Base-by-base conservation (phyloP, 2,888 invertebrate genomes). In the Adelognathus sp. region DNA sequence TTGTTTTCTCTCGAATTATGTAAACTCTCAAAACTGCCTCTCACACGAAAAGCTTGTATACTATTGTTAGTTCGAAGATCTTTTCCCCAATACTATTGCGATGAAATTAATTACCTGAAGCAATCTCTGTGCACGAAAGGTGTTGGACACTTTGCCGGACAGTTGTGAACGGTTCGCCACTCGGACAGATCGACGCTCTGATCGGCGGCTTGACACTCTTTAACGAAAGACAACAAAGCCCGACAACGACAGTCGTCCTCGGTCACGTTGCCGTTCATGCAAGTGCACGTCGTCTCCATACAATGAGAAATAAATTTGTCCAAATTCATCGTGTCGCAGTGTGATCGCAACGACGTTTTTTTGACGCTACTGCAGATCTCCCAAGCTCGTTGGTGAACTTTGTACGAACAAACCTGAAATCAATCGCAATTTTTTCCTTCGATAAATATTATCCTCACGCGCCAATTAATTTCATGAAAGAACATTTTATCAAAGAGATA, bases 91-190 rank as follows among this genome's bases (percentile, higher is more conserved):
- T n/a, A n/a, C n/a, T n/a, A n/a, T n/a, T n/a, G n/a, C n/a, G n/a
- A n/a, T n/a, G n/a, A n/a, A n/a, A n/a, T n/a, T n/a, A 67, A 93
- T 72, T 94, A 94, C 84, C 95, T 94, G 92, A 95, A 97, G 89
- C 97, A 97, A 89, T 97, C 97, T 84, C 95, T 94, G 90, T 96
- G 96, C n/a, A 96, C 95, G 56, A 97, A 93, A 0, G 96, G 96
- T 0, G 95, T 89, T 0, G 95, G 94, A 87, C 97, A 98, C 4
- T 93, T 92, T 1, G 94, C 94, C 79, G 95, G 95, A 88, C 97
- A 97, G 81, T 95, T 94, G 84, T 95, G 93, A 82, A 93, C 92
- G 56, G 94, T 93, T 84, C 96, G 93, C 97, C 97, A 97, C 33
- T 93, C 93, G 0, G 94, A 93, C 4, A 97, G 86, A 82, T 96